Evolutionary conservation across 2,797 vertebrate species (phyloP).

Genomic region (Myiotriccus ornatus): DNA sequence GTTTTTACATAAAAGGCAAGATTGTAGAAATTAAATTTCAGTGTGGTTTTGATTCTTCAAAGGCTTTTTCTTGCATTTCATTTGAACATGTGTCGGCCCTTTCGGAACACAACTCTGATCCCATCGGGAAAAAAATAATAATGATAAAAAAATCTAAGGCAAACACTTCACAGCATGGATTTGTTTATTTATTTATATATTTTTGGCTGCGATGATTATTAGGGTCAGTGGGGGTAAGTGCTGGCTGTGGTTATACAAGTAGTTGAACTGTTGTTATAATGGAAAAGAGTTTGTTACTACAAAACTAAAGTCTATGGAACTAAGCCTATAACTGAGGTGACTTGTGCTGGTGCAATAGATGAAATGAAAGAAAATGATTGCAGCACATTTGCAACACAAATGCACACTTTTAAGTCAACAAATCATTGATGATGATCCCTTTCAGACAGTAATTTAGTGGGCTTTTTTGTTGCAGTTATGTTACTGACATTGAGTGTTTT

Average conservation of each 20-base stretch:
- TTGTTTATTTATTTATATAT: not conserved
- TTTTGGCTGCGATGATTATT: not conserved
- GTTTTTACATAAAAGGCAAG: not conserved
- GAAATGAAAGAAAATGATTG: not conserved
- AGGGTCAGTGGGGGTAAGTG: not conserved
- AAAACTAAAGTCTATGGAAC: not conserved
- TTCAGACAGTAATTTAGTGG: not conserved
- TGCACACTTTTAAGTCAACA: not conserved
- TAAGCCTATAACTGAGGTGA: not conserved
- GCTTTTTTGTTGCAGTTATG: fast-evolving
- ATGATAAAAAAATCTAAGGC: not conserved
- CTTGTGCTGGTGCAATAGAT: not conserved
- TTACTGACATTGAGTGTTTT: not conserved
- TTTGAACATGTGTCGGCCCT: not conserved
- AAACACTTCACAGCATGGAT: not conserved
- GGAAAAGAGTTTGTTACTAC: not conserved
- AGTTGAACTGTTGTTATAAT: not conserved
- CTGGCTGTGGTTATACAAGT: not conserved
- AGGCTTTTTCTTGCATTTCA: not conserved
- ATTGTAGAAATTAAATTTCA: not conserved
- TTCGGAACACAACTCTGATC: not conserved
- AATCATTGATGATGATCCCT: not conserved
- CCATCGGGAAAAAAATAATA: not conserved
- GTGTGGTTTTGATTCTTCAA: not conserved
- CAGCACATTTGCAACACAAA: not conserved